Evolutionary conservation across 2,888 invertebrate species (phyloP), one percentile per base, ranked within the genome.

Genomic region (Monochamus alternatus): DNA sequence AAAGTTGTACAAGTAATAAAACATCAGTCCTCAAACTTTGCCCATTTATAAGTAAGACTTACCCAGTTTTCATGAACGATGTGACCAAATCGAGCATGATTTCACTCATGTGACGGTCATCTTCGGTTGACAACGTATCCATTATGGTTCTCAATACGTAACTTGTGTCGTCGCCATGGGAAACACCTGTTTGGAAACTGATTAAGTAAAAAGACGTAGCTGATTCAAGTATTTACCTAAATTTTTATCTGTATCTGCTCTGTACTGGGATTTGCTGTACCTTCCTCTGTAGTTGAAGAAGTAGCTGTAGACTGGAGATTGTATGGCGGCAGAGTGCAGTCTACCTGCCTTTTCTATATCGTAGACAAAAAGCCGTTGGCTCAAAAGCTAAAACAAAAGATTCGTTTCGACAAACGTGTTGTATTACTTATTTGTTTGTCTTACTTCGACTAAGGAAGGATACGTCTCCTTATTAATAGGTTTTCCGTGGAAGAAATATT

Each of bases 221-320:
- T 47, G 47, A 3, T 47, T 9, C 9, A 47, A 47, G 8, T 58
- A 63, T 85, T 84, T 86, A 93, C 93, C 93, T 79, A 91, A 92
- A 81, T 93, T 89, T 9, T 90, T 89, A 0, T 88, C 87, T 9
- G 91, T 91, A 0, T 87, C 82, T 0, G 92, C 90, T 85, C 92
- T 88, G 8, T 87, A n/a, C 68, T 91, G 89, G 2, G 92, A 91
- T 12, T 92, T 85, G 82, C 94, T 94, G 73, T 87, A 84, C n/a
- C 88, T 87, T 0, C 92, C 92, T 67, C 92, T 90, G 87, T 91
- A 93, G 4, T 91, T 88, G 85, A 92, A 95, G n/a, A 91, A 89
- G 85, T 94, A 94, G 75, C 92, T 89, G 88, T 92, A 93, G 3
- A 93, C 91, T 0, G 94, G 92, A 77, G 92, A 91, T 12, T 90